phyloP scores from a whole-genome alignment of 2,888 invertebrate species.

The Taenaris catops region DNA sequence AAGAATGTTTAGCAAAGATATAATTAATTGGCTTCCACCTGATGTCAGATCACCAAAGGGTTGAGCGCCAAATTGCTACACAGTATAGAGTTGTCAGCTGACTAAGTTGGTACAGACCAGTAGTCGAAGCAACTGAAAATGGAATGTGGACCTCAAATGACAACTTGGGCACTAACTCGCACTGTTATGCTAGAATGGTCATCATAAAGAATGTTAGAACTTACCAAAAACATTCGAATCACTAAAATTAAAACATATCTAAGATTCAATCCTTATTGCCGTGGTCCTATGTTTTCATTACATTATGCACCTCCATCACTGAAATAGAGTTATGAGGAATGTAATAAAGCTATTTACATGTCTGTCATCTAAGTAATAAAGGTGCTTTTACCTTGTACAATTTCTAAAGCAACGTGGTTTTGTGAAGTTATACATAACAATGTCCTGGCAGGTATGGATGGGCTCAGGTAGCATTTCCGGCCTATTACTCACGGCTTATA shows the following conservation, averaged over 20 bases:
- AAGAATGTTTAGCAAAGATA: no score
- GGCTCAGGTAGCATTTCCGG: constrained; percentile 47
- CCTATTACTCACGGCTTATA: constrained; percentile 30
- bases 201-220: no score
- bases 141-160: no score
- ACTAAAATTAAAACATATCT: constrained; percentile 1
- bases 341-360: neutral
- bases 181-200: no score
- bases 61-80: no score
- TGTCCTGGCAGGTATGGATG: constrained; percentile 29
- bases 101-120: no score
- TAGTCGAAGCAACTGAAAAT: no score
- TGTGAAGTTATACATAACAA: constrained; percentile 15
- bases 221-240: constrained; percentile 1
- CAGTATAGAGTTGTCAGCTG: no score
- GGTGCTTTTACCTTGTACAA: neutral
- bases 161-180: no score
- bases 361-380: neutral
- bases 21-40: no score
- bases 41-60: no score
- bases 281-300: constrained; percentile 14
- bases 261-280: constrained; percentile 14
- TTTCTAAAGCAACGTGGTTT: neutral
- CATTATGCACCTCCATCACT: no score
- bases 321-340: neutral